Percentiles rank a stretch among this genome's conserved stretches.
Evolutionary conservation across 1,140 invertebrate genomes (phyloP).

Genomic region (Heliconius melpomene): DNA sequence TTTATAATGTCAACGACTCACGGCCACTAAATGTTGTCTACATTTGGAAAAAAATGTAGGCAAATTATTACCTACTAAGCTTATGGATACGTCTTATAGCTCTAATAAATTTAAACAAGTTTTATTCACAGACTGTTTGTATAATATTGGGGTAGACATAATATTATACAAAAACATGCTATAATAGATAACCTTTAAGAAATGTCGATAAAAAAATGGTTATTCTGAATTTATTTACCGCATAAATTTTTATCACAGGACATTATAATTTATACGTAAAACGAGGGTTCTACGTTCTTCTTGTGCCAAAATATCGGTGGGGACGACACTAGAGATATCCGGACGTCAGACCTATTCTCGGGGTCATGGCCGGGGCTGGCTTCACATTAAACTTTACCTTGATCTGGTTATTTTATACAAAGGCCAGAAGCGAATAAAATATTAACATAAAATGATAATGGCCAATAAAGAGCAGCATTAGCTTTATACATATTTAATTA

Average conservation of each 20-base stretch:
- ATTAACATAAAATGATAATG: conserved; percentile 38
- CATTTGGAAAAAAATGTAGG: not conserved
- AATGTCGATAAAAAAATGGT: not conserved
- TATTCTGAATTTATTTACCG: not conserved
- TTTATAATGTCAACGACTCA: conserved; percentile 12
- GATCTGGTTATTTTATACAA: conserved; percentile 41
- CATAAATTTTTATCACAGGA: conserved; percentile 4
- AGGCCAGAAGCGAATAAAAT: conserved; percentile 35
- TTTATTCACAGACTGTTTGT: not conserved
- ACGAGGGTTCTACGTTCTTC: conserved; percentile 11
- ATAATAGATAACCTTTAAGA: not conserved
- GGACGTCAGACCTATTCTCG: conserved; percentile 29
- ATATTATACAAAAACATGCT: not conserved
- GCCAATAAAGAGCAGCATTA: conserved; percentile 25
- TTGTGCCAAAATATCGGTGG: conserved; percentile 31
- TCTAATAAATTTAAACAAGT: not conserved
- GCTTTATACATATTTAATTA: not conserved
- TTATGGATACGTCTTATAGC: not conserved
- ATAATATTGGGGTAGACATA: not conserved
- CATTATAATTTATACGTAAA: conserved; percentile 19
- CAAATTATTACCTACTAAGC: not conserved
- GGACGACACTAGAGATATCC: conserved; percentile 31
- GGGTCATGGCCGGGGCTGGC: conserved; percentile 41
- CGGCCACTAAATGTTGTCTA: not conserved
- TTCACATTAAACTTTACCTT: conserved; percentile 44